Conservation (phyloP, 2,888 invertebrate genomes). For the Mimachlamys varia region DNA sequence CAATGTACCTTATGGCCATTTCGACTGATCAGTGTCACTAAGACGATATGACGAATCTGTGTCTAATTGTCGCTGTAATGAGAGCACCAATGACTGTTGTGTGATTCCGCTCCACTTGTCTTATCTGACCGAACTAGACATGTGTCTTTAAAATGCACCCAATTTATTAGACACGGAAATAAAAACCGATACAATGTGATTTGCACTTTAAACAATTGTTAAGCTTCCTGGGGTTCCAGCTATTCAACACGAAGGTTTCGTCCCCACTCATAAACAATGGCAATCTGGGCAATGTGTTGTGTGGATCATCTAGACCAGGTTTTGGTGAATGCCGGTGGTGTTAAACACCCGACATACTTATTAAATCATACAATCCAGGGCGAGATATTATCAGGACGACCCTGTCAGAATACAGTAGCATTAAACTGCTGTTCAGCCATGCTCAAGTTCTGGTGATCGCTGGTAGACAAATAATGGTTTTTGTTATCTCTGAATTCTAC, state of each 20-base stretch:
- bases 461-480: background rate
- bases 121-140: too few relatives aligned
- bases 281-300: background rate
- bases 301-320: constrained; percentile 19
- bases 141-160: background rate
- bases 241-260: background rate
- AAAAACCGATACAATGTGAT: background rate
- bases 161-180: constrained; percentile 31
- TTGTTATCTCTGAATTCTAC: background rate
- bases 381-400: constrained; percentile 10
- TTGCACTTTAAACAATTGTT: background rate
- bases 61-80: too few relatives aligned
- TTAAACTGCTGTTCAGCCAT: background rate
- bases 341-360: background rate
- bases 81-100: too few relatives aligned
- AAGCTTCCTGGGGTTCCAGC: background rate
- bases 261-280: constrained; percentile 2
- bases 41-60: too few relatives aligned
- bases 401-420: constrained; percentile 11
- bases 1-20: too few relatives aligned
- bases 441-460: constrained; percentile 5
- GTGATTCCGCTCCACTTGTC: too few relatives aligned
- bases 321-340: background rate
- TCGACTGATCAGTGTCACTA: too few relatives aligned
- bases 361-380: background rate